Evolutionary conservation across 2,113 vertebrate genomes (phyloP), one percentile per base, ranked within the genome.

Genomic region (Esox niger): DNA sequence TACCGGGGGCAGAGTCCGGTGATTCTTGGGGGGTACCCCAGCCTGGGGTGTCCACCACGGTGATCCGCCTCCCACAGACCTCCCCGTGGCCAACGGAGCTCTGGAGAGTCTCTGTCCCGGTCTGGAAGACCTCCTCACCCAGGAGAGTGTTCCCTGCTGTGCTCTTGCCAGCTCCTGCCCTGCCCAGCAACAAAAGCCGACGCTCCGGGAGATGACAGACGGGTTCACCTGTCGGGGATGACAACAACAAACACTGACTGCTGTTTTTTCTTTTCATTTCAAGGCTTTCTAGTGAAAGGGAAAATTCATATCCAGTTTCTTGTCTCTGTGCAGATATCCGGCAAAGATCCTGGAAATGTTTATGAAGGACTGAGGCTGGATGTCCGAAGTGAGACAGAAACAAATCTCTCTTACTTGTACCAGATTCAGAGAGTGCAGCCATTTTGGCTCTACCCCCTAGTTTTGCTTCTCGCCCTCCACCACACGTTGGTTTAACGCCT

Each of bases 361-460:
- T 3, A 2, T 15, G 35, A 17, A 58, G 65, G 65, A 0, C 6
- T 59, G 32, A 2, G 47, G 9, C 7, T n/a, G 62, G 38, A 61
- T 61, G 49, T 20, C 29, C 1, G 69, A 26, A 25, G 64, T 10
- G 9, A 70, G 61, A 31, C 54, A 47, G 59, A 68, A 78, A 71
- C 47, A 74, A 70, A 71, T 58, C 56, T 64, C 71, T 85, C 88
- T 90, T 71, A 49, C 6, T 2, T 9, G 35, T 21, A 92, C 91
- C 90, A 25, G 88, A 87, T 75, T 79, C 81, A 84, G 87, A 88
- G 86, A 88, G 78, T 76, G 89, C 87, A 87, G 90, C 90, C 91
- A 92, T 92, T 92, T 6, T 49, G 87, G 87, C 82, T 71, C 83
- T 87, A 31, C 13, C 27, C 32, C 43, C 31, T 21, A 33, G 68